phyloP scores from a whole-genome alignment of 2,113 vertebrate species.

The Garra rufa region DNA sequence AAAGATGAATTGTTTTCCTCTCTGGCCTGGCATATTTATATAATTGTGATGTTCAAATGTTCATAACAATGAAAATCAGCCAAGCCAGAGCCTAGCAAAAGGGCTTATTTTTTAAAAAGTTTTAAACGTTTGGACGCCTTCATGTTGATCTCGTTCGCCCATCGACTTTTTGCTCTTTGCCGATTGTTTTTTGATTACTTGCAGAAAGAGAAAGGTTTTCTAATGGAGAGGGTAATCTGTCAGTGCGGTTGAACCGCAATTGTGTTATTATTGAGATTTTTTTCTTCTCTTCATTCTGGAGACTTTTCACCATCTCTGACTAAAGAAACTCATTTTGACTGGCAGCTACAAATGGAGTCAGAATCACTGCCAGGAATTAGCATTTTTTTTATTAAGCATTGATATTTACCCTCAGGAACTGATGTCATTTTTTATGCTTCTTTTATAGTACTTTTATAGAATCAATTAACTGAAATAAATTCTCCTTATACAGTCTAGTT shows the following conservation, averaged over 20 bases:
- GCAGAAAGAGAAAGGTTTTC: neutral
- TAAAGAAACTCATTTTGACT: neutral
- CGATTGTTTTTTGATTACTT: constrained; percentile 8
- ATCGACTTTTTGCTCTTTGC: constrained; percentile 1
- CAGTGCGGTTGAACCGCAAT: neutral
- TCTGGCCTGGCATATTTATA: constrained; percentile 11
- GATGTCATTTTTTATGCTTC: no score
- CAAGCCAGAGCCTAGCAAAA: neutral
- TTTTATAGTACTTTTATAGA: no score
- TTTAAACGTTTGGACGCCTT: neutral
- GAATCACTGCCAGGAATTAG: neutral
- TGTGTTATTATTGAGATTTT: neutral
- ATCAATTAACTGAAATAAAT: no score
- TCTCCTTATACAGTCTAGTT: no score
- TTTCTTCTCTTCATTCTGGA: neutral
- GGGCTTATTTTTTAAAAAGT: neutral
- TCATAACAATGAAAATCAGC: neutral
- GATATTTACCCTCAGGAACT: neutral
- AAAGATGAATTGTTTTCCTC: neutral
- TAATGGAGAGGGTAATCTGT: neutral
- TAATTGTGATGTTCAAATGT: neutral
- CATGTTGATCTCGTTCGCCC: neutral
- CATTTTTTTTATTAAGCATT: neutral
- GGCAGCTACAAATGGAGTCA: neutral
- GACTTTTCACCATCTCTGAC: neutral